These are phyloP conservation scores for Marisa cornuarietis DNA, from an alignment of 1,140 invertebrate species.

Conservation along the genomic window DNA sequence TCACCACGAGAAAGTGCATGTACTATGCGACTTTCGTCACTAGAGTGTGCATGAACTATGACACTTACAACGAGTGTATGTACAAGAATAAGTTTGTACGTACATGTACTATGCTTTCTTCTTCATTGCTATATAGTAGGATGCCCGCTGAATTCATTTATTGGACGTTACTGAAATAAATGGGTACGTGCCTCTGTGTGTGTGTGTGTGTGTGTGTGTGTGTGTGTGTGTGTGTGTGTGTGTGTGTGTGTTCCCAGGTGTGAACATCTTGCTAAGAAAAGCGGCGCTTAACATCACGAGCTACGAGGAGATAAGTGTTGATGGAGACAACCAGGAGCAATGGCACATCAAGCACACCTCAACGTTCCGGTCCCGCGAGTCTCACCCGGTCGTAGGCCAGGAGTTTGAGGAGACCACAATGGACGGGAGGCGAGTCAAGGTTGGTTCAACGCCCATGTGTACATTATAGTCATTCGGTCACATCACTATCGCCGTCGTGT, in stretches of 20 bases:
- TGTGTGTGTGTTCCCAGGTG: neutral
- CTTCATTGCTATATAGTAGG: too few relatives aligned
- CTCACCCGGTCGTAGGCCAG: neutral
- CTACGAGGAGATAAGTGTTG: neutral
- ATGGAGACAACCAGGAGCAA: neutral
- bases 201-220: neutral
- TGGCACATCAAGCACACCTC: neutral
- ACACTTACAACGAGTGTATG: too few relatives aligned
- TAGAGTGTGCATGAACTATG: too few relatives aligned
- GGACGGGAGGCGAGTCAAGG: slow-evolving; percentile 12
- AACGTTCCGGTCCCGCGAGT: neutral
- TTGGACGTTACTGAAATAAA: too few relatives aligned
- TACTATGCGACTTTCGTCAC: too few relatives aligned
- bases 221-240: slow-evolving; percentile 7
- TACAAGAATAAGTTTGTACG: too few relatives aligned
- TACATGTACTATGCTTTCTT: too few relatives aligned
- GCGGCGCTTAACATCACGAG: neutral
- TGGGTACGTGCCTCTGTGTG: neutral
- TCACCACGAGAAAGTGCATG: too few relatives aligned
- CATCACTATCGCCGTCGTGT: neutral
- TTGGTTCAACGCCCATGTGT: neutral
- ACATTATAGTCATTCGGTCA: neutral
- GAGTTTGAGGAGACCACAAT: slow-evolving; percentile 5
- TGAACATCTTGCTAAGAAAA: neutral
- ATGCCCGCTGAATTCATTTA: too few relatives aligned